Percentiles rank a stretch among this genome's conserved stretches.
Evolutionary conservation across 2,888 invertebrate genomes (phyloP).

Genomic region (Sphinx pinastri): DNA sequence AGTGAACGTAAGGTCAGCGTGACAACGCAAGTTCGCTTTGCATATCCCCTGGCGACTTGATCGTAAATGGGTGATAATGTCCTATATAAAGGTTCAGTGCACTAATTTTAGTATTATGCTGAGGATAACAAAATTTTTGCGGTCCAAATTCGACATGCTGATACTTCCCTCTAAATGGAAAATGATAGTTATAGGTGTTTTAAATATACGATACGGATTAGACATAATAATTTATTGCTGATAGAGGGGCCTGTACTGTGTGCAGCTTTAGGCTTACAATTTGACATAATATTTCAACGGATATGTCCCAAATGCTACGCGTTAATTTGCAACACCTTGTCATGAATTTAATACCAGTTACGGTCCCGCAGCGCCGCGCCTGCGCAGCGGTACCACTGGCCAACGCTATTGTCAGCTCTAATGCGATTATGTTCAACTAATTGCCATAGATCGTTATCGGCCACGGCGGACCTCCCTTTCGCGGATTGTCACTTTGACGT

Average conservation of each 20-base stretch:
- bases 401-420: conserved; percentile 53
- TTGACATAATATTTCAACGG: too few species aligned
- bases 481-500: conserved; percentile 49
- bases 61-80: neutral
- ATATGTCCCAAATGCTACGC: too few species aligned
- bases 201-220: too few species aligned
- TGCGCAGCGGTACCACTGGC: conserved; percentile 29
- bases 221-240: too few species aligned
- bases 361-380: neutral
- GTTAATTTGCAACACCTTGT: neutral
- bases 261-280: too few species aligned
- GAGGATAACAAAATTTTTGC: too few species aligned
- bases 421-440: conserved; percentile 60
- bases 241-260: too few species aligned
- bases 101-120: too few species aligned
- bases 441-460: conserved; percentile 56
- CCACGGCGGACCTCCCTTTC: conserved; percentile 32
- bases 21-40: conserved; percentile 54
- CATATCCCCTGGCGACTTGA: conserved; percentile 47
- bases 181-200: too few species aligned
- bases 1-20: conserved; percentile 70
- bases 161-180: too few species aligned
- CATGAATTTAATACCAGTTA: neutral
- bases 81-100: neutral
- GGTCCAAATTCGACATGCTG: too few species aligned